These are phyloP conservation scores for Subanguina moxae DNA, from an alignment of 1,140 invertebrate species.

Conservation along the genomic window DNA sequence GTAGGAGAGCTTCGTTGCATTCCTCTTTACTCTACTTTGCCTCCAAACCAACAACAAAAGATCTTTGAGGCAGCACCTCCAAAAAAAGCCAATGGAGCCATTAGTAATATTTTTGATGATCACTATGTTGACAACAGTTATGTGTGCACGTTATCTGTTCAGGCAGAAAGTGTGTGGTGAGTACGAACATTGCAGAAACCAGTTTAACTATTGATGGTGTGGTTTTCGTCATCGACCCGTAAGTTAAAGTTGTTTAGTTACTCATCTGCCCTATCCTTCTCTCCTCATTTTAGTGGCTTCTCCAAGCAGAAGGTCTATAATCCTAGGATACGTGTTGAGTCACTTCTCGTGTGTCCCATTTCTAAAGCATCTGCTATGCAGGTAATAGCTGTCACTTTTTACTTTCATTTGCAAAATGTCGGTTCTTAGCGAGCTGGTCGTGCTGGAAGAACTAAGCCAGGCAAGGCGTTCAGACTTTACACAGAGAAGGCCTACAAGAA, in stretches of 20 bases:
- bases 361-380: constrained; percentile 99
- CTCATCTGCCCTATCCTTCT: not conserved
- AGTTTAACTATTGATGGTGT: constrained; percentile 98
- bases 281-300: constrained; percentile 69
- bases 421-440: constrained; percentile 69
- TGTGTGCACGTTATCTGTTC: not conserved
- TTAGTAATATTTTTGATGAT: constrained; percentile 69
- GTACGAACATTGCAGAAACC: constrained; percentile 98
- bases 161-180: constrained; percentile 73
- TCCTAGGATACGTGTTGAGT: constrained; percentile 92
- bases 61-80: constrained; percentile 90
- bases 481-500: constrained; percentile 97
- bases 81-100: constrained; percentile 83
- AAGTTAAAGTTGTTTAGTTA: not conserved
- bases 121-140: not conserved
- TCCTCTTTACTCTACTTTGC: constrained; percentile 93
- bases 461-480: constrained; percentile 96
- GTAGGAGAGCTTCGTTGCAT: constrained; percentile 96
- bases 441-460: constrained; percentile 89
- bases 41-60: constrained; percentile 90
- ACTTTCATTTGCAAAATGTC: too few species aligned
- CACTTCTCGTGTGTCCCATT: constrained; percentile 91
- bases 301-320: constrained; percentile 99
- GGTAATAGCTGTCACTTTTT: too few species aligned
- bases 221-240: constrained; percentile 99